phyloP scores from a whole-genome alignment of 2,888 invertebrate species.

The Ischnus inquisitorius region DNA sequence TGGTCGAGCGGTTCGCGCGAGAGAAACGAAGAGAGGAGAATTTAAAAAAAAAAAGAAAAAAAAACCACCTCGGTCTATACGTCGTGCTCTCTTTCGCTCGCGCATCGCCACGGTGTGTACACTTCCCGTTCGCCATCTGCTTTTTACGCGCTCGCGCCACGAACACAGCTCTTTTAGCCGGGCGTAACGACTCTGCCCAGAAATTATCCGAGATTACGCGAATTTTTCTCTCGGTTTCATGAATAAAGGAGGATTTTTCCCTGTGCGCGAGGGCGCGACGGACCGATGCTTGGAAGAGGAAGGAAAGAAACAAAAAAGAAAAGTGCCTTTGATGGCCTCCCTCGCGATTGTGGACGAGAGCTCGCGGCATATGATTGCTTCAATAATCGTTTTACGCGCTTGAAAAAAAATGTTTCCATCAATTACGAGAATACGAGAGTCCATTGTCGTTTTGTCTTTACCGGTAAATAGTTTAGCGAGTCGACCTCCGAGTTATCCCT shows the following conservation, averaged over 20 bases:
- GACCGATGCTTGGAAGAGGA: neutral
- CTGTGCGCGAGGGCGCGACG: neutral
- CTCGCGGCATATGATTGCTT: conserved; percentile 41
- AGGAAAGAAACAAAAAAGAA: conserved; percentile 5
- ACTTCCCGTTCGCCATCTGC: conserved; percentile 72
- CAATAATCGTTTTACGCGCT: conserved; percentile 54
- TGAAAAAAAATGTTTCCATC: conserved; percentile 14
- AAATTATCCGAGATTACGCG: conserved; percentile 69
- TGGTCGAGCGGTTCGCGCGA: conserved; percentile 27
- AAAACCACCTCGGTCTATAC: conserved; percentile 1
- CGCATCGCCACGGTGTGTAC: conserved; percentile 37
- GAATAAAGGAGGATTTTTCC: conserved; percentile 51
- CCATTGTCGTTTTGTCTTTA: neutral
- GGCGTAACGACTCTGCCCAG: conserved; percentile 57
- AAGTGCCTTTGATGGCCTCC: conserved; percentile 23
- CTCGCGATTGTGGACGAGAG: conserved; percentile 35
- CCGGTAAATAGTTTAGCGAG: neutral
- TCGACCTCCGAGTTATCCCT: neutral
- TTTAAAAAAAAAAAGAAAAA: conserved; percentile 56
- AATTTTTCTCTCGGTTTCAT: conserved; percentile 67
- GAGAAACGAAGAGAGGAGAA: conserved; percentile 47
- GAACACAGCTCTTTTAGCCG: conserved; percentile 45
- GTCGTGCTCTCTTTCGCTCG: conserved; percentile 51
- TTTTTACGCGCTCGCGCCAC: conserved; percentile 65
- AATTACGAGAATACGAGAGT: conserved; percentile 35